phyloP scores from a whole-genome alignment of 2,888 invertebrate species.

The Tillus elongatus region DNA sequence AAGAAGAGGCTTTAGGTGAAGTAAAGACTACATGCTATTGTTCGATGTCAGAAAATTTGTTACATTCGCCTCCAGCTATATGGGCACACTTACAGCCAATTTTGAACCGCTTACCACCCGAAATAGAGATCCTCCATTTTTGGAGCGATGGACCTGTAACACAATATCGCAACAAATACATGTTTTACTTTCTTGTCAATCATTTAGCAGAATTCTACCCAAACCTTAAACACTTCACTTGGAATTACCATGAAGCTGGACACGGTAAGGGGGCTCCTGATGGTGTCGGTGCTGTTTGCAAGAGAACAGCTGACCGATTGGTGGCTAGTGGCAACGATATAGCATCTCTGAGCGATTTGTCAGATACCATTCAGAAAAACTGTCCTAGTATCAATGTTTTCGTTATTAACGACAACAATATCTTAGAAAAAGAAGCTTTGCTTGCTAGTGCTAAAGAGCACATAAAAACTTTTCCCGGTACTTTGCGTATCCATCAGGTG shows the following conservation, averaged over 20 bases:
- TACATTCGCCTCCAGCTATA: conserved; percentile 28
- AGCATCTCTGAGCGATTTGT: conserved; percentile 22
- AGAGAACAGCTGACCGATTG: conserved; percentile 30
- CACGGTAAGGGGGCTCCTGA: conserved; percentile 32
- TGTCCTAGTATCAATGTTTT: conserved; percentile 18
- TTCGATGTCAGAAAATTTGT: conserved; percentile 23
- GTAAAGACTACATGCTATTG: conserved; percentile 10
- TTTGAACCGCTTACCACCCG: too few species aligned
- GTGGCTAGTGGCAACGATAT: conserved; percentile 29
- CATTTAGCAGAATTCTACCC: conserved; percentile 23
- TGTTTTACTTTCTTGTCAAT: conserved; percentile 19
- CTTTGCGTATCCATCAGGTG: conserved; percentile 12
- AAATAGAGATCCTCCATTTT: conserved; percentile 20
- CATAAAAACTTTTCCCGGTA: conserved; percentile 9
- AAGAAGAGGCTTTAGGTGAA: too few species aligned
- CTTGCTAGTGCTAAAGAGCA: conserved; percentile 7
- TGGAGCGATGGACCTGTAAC: conserved; percentile 27
- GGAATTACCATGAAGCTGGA: conserved; percentile 28
- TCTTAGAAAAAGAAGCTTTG: conserved; percentile 13
- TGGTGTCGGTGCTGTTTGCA: conserved; percentile 30
- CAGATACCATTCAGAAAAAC: conserved; percentile 16
- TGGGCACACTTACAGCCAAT: conserved; percentile 28
- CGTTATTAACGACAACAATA: conserved; percentile 21
- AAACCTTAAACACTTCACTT: conserved; percentile 21
- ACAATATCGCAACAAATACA: conserved; percentile 16